These are phyloP conservation scores for Hemichromis elongatus DNA, from an alignment of 2,113 vertebrate species.

Conservation along the genomic window DNA sequence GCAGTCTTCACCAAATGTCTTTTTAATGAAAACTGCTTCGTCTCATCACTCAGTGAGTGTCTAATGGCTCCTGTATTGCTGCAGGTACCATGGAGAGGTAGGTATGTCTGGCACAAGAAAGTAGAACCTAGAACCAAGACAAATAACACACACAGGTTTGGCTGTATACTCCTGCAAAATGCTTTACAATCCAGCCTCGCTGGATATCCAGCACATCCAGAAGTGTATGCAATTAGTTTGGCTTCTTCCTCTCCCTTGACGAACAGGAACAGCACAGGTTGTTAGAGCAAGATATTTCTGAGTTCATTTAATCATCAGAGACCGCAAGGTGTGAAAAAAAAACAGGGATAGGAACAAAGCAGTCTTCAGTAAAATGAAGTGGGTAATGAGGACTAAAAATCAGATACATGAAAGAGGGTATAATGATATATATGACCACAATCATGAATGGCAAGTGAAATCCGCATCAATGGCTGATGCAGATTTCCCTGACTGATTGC, in stretches of 20 bases:
- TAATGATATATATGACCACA: conserved; percentile 22
- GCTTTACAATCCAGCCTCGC: conserved; percentile 1
- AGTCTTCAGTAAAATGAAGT: conserved; percentile 6
- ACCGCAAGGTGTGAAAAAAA: conserved; percentile 26
- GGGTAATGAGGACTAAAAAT: conserved; percentile 33
- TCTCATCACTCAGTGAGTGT: conserved; percentile 61
- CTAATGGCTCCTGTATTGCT: conserved; percentile 58
- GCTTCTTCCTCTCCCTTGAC: conserved; percentile 21
- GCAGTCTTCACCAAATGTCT: conserved; percentile 63
- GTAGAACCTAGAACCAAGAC: conserved; percentile 13
- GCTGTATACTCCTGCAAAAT: background rate
- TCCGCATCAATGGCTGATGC: background rate
- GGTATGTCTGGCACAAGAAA: conserved; percentile 30
- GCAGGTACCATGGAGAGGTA: conserved; percentile 44
- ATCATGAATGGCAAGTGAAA: background rate
- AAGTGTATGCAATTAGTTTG: conserved; percentile 44
- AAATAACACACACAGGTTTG: background rate
- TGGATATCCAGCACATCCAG: conserved; percentile 23
- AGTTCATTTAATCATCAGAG: conserved; percentile 53
- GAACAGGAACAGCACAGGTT: conserved; percentile 21
- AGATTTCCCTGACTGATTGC: conserved; percentile 15
- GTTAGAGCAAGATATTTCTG: conserved; percentile 44
- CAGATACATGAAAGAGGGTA: background rate
- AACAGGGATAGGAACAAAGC: conserved; percentile 4
- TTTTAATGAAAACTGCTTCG: conserved; percentile 68